These are phyloP conservation scores for Hemibagrus guttatus DNA, from an alignment of 2,797 vertebrate species.

Conservation along the genomic window DNA sequence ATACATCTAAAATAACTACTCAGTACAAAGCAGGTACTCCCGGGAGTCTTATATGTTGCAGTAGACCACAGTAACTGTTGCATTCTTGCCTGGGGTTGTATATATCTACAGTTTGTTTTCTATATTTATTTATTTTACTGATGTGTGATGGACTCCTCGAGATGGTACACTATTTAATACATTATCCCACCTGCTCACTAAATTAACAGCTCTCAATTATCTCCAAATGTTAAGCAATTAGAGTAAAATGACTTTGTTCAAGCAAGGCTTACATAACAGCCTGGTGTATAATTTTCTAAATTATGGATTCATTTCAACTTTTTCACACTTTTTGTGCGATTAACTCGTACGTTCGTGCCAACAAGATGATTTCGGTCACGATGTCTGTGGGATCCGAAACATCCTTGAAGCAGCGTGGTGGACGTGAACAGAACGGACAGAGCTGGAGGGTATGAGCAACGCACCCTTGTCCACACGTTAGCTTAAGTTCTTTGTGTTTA, in stretches of 20 bases:
- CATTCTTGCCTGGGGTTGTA: not conserved
- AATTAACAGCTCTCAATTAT: constrained; percentile 47
- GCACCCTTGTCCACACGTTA: constrained; percentile 64
- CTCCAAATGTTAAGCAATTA: constrained; percentile 47
- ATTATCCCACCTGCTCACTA: not conserved
- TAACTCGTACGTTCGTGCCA: not conserved
- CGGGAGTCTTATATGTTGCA: too few species aligned
- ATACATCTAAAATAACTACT: not conserved
- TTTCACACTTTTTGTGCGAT: not conserved
- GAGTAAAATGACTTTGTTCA: constrained; percentile 20
- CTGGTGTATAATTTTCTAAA: constrained; percentile 7
- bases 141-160: not conserved
- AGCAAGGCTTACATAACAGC: constrained; percentile 2
- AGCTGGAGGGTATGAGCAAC: constrained; percentile 56
- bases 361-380: not conserved
- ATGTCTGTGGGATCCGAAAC: not conserved
- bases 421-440: constrained; percentile 7
- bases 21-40: not conserved
- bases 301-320: constrained; percentile 6
- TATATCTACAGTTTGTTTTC: not conserved
- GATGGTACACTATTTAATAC: not conserved
- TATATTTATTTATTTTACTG: not conserved
- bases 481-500: constrained; percentile 47
- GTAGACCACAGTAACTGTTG: not conserved
- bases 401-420: not conserved